phyloP scores from a whole-genome alignment of 2,113 vertebrate genomes.

The Lepisosteus oculatus region DNA sequence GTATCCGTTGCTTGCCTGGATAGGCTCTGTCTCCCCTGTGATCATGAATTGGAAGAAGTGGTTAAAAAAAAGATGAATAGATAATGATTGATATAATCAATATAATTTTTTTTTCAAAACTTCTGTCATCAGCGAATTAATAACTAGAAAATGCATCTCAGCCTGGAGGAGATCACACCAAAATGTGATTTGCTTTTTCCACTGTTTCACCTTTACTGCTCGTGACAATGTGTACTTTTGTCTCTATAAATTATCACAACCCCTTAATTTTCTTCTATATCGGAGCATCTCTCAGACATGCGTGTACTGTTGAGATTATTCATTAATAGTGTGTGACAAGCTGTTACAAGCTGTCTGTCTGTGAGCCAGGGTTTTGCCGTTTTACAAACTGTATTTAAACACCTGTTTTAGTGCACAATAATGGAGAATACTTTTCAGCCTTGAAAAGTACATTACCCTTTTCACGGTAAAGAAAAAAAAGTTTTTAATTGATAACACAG shows the following conservation, averaged over 20 bases:
- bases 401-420: background rate
- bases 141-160: too few species aligned
- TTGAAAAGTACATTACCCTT: background rate
- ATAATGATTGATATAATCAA: too few species aligned
- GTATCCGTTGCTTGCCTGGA: too few species aligned
- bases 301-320: background rate
- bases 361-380: background rate
- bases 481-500: too few species aligned
- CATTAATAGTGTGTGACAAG: background rate
- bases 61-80: too few species aligned
- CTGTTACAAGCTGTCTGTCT: background rate
- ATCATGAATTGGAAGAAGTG: too few species aligned
- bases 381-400: slow-evolving; percentile 1
- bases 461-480: background rate
- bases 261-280: background rate
- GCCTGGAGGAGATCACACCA: too few species aligned
- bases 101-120: too few species aligned
- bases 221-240: background rate
- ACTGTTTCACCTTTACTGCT: background rate
- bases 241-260: background rate
- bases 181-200: background rate
- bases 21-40: too few species aligned
- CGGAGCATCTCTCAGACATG: background rate
- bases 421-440: background rate
- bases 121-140: too few species aligned